These are phyloP conservation scores for Lethenteron camtschaticum DNA, from an alignment of 2,113 vertebrate genomes.

Conservation along the genomic window DNA sequence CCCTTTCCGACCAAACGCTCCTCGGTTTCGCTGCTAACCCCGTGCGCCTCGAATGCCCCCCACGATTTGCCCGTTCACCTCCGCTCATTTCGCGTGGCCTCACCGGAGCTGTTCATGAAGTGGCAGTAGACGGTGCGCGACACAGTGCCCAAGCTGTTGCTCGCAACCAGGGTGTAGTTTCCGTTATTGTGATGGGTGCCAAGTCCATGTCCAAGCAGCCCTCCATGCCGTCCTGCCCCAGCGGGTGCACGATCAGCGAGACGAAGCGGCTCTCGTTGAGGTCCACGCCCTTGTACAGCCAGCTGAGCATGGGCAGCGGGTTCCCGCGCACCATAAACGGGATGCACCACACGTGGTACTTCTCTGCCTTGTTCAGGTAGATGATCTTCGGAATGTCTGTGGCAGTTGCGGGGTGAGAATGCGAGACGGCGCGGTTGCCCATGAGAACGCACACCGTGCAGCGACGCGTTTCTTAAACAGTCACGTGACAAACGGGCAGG, in stretches of 20 bases:
- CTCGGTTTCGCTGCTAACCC: no score
- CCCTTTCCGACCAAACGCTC: no score
- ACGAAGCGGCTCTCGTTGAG: constrained; percentile 56
- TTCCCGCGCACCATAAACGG: constrained; percentile 86
- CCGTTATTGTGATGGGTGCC: constrained; percentile 90
- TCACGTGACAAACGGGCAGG: no score
- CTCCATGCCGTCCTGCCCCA: constrained; percentile 41
- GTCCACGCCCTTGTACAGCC: constrained; percentile 36
- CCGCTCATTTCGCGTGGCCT: background rate
- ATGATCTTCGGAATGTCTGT: constrained; percentile 71
- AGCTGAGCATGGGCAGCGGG: constrained; percentile 44
- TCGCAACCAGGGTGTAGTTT: constrained; percentile 48
- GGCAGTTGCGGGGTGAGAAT: constrained; percentile 7
- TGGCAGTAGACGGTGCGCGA: constrained; percentile 44
- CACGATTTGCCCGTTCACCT: no score
- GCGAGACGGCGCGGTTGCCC: no score
- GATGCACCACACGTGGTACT: constrained; percentile 95
- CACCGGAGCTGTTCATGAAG: constrained; percentile 42
- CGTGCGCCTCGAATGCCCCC: no score
- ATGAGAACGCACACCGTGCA: no score
- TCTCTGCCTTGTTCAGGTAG: constrained; percentile 53
- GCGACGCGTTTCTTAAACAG: no score
- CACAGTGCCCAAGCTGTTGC: constrained; percentile 46
- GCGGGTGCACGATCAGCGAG: constrained; percentile 58
- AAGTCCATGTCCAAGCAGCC: constrained; percentile 85